phyloP scores from a whole-genome alignment of 1,140 invertebrate genomes.

The Dysdera silvatica region DNA sequence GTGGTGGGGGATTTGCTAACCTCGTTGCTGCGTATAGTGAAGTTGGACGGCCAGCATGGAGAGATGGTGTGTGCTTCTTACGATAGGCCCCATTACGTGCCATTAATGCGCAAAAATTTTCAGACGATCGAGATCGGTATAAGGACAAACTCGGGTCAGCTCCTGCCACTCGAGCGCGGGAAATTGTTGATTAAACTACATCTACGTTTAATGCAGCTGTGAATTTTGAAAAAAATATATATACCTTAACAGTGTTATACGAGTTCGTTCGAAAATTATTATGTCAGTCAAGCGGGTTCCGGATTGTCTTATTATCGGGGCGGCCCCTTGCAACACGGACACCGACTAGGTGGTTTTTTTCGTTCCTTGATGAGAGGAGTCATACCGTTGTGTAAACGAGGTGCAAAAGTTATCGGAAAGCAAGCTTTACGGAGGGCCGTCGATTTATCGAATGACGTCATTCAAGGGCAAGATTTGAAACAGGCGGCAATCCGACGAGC shows the following conservation, averaged over 20 bases:
- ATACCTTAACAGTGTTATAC: too few relatives aligned
- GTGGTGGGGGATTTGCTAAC: not conserved
- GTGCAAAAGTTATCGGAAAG: not conserved
- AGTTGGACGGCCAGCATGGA: not conserved
- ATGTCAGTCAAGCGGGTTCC: too few relatives aligned
- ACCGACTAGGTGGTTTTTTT: too few relatives aligned
- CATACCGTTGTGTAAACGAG: not conserved
- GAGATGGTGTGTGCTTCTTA: not conserved
- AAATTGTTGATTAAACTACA: not conserved
- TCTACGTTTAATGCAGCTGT: not conserved
- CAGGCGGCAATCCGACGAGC: not conserved
- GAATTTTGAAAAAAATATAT: too few relatives aligned
- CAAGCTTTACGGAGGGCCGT: not conserved
- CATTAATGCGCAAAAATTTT: not conserved
- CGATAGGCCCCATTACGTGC: not conserved
- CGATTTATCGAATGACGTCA: not conserved
- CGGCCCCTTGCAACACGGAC: too few relatives aligned
- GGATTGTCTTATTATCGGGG: too few relatives aligned
- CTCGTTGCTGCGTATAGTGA: not conserved
- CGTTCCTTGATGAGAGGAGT: too few relatives aligned
- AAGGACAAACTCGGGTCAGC: not conserved
- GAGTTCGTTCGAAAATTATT: too few relatives aligned
- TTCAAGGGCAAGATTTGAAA: constrained; percentile 1
- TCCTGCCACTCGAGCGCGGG: not conserved
- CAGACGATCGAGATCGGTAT: not conserved